Conservation (phyloP, 2,888 invertebrate genomes). For the Habroteleia sp. region DNA sequence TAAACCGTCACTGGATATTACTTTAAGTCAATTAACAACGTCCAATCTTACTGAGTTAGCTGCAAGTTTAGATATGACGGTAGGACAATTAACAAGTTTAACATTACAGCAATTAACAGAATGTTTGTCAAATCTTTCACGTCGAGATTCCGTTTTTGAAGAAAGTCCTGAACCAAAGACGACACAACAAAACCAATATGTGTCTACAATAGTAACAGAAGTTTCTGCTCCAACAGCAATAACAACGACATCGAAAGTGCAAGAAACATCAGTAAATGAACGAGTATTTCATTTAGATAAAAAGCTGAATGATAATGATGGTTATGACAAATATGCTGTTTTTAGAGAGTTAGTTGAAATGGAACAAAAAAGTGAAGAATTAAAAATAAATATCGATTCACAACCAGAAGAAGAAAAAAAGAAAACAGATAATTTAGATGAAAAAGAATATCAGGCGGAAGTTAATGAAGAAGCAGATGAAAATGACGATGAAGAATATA, state of each 20-base stretch:
- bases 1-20: slow-evolving; percentile 85
- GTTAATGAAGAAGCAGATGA: slow-evolving; percentile 55
- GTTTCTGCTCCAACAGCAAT: slow-evolving; percentile 62
- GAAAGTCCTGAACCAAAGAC: slow-evolving; percentile 58
- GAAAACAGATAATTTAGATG: slow-evolving; percentile 50
- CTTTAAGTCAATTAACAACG: slow-evolving; percentile 90
- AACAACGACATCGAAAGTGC: slow-evolving; percentile 64
- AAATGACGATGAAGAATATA: slow-evolving; percentile 72
- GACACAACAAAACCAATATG: slow-evolving; percentile 40
- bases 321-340: slow-evolving; percentile 92
- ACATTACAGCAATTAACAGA: slow-evolving; percentile 93
- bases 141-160: slow-evolving; percentile 72
- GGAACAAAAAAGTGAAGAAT: slow-evolving; percentile 79
- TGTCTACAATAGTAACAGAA: slow-evolving; percentile 49
- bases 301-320: slow-evolving; percentile 84
- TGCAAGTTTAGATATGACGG: slow-evolving; percentile 88
- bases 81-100: slow-evolving; percentile 90
- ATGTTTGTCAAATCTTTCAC: slow-evolving; percentile 84
- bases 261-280: slow-evolving; percentile 54
- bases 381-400: slow-evolving; percentile 40
- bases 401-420: slow-evolving; percentile 39
- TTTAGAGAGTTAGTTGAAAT: slow-evolving; percentile 91
- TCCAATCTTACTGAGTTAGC: slow-evolving; percentile 91
- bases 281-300: slow-evolving; percentile 82
- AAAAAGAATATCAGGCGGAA: slow-evolving; percentile 50